Conservation (phyloP, 1,140 invertebrate species). For the Formica exsecta region DNA sequence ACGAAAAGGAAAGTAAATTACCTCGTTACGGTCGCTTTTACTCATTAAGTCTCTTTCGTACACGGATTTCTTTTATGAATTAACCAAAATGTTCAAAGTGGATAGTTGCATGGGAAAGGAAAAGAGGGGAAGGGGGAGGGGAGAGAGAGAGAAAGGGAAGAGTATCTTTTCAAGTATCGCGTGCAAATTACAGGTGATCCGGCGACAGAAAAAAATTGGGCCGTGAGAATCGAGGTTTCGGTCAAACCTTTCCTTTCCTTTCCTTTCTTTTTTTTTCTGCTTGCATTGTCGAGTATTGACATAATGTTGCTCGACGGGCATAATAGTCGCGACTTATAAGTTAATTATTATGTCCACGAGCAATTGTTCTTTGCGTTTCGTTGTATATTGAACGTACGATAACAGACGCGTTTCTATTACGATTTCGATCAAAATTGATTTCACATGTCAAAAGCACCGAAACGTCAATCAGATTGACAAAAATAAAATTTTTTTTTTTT, state of each 20-base stretch:
- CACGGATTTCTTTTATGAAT: slow-evolving; percentile 24
- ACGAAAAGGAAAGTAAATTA: slow-evolving; percentile 67
- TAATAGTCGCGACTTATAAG: neutral
- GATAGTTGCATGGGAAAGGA: too few species aligned
- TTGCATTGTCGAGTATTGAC: slow-evolving; percentile 1
- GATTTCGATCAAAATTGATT: neutral
- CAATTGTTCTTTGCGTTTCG: neutral
- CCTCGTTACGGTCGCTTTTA: slow-evolving; percentile 8
- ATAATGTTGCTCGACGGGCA: neutral
- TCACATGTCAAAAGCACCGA: neutral
- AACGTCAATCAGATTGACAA: neutral
- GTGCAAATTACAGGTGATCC: slow-evolving; percentile 42
- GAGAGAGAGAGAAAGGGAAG: too few species aligned
- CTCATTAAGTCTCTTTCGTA: slow-evolving; percentile 38
- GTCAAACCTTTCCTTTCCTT: slow-evolving; percentile 45
- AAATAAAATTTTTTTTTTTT: neutral
- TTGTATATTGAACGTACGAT: neutral
- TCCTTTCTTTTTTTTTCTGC: slow-evolving; percentile 50
- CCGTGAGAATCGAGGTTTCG: slow-evolving; percentile 68
- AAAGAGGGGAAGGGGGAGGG: too few species aligned
- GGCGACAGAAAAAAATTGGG: slow-evolving; percentile 68
- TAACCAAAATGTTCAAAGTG: slow-evolving; percentile 8
- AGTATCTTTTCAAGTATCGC: neutral
- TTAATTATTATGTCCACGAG: slow-evolving; percentile 32
- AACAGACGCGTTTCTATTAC: neutral